Base-by-base conservation (phyloP, 2,888 invertebrate species). In the Theristus sp. region DNA sequence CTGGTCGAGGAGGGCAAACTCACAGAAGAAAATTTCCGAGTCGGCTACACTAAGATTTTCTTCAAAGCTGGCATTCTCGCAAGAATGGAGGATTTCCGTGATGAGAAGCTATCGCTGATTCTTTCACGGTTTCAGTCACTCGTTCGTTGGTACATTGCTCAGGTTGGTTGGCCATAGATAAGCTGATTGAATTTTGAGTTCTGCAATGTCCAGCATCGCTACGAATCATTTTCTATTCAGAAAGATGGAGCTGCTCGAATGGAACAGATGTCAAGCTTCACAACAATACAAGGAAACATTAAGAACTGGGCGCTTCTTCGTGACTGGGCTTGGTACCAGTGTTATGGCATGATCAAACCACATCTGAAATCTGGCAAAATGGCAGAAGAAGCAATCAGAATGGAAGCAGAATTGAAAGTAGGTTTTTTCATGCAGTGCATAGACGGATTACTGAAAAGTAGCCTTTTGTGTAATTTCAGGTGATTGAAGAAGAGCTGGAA, bases 21-120 rank as follows among this genome's bases (percentile, higher is more conserved):
- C 65, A 75, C 72, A 65, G 73, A 74, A 58, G 76, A 77, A 61
- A 76, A 77, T 65, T 79, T 76, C 73, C 73, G 76, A 66, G 71
- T 77, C 57, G 79, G 79, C 62, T 72, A 74, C 69, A 79, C 78
- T 64, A 79, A 79, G 68, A 76, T 79, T 57, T 99, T 99, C 89
- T 99, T 99, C 91, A 90, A 96, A 75, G 94, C 96, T 74, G 96
- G 96, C 83, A 90, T 94, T 78, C 81, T 96, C 83, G 96, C 94
- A 89, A 89, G 89, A 81, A 89, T 96, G 86, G 96, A 96, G 80
- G 96, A 96, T 81, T 83, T 94, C 81, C 89, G 96, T 84, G 96
- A 96, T 80, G 94, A 54, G 26, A 89, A 93, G 81, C 82, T 96
- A 71, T 10, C 31, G 17, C 2, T 22, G 17, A 24, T 56, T 22